Conservation (phyloP, 2,797 vertebrate species). For the Poeciliopsis presidionis region DNA sequence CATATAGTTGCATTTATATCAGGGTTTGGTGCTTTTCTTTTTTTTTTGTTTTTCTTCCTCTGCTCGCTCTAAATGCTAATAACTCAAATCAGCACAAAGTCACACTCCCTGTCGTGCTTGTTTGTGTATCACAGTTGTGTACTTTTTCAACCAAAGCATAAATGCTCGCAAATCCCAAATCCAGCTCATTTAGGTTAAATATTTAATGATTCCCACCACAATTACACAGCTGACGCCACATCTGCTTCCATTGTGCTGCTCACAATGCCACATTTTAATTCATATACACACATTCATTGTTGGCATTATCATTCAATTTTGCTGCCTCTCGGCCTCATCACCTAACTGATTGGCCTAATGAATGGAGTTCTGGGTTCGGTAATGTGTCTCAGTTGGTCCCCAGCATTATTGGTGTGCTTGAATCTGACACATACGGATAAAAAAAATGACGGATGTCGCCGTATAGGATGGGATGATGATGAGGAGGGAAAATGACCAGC, state of each 20-base stretch:
- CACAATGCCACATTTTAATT: slow-evolving; percentile 1
- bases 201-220: slow-evolving; percentile 58
- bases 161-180: slow-evolving; percentile 43
- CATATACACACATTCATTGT: slow-evolving; percentile 9
- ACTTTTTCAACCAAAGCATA: slow-evolving; percentile 27
- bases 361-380: slow-evolving; percentile 66
- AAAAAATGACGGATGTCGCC: background rate
- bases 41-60: slow-evolving; percentile 8
- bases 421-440: slow-evolving; percentile 2
- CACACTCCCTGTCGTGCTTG: slow-evolving; percentile 46
- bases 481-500: background rate
- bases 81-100: slow-evolving; percentile 70
- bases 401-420: slow-evolving; percentile 46
- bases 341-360: slow-evolving; percentile 76
- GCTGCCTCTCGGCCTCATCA: slow-evolving; percentile 47
- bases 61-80: slow-evolving; percentile 64
- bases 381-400: slow-evolving; percentile 70
- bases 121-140: slow-evolving; percentile 3
- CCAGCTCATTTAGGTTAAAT: slow-evolving; percentile 60
- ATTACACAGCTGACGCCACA: slow-evolving; percentile 55
- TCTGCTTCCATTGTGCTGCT: slow-evolving; percentile 48
- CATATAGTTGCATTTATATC: slow-evolving; percentile 15
- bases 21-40: slow-evolving; percentile 29
- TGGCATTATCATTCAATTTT: slow-evolving; percentile 45
- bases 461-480: too few relatives aligned